These are phyloP conservation scores for Heliconius hortense DNA, from an alignment of 2,888 invertebrate species.

Conservation along the genomic window DNA sequence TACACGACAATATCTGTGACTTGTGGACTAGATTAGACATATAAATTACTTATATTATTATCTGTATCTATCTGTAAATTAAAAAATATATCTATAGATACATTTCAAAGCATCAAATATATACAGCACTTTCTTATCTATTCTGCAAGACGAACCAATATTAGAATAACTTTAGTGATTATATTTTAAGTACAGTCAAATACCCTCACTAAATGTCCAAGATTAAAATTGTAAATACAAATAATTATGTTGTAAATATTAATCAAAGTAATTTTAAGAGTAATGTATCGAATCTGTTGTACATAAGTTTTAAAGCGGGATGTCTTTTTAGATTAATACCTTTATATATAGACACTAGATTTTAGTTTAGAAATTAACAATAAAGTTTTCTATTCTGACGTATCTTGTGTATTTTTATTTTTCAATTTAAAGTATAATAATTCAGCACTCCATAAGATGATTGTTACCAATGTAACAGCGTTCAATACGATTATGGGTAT, in stretches of 20 bases:
- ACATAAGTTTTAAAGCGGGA: conserved; percentile 30
- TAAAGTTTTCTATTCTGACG: conserved; percentile 36
- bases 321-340: conserved; percentile 21
- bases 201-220: conserved; percentile 16
- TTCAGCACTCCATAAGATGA: conserved; percentile 83
- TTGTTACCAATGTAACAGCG: conserved; percentile 80
- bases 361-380: conserved; percentile 29
- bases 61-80: conserved; percentile 2
- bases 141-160: neutral
- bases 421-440: conserved; percentile 67
- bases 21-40: neutral
- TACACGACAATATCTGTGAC: neutral
- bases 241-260: conserved; percentile 33
- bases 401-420: conserved; percentile 50
- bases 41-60: conserved; percentile 8
- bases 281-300: conserved; percentile 28
- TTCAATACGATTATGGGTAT: conserved; percentile 84
- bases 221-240: conserved; percentile 37
- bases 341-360: conserved; percentile 37
- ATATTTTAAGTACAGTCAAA: conserved; percentile 22
- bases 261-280: conserved; percentile 22
- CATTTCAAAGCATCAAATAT: neutral
- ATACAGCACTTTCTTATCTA: neutral
- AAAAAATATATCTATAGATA: neutral
- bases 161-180: neutral